These are phyloP conservation scores for Danio rerio DNA, from an alignment of 2,113 vertebrate genomes.

Conservation along the genomic window GRCz12tu NC_133196.1:29603001-29603500, in stretches of 20 bases:
- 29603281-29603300: conserved; percentile 72
- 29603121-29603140: neutral
- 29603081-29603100: conserved; percentile 10
- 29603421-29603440: too few relatives aligned
- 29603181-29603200: conserved; percentile 64
- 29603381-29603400: conserved; percentile 78
- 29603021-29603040: neutral
- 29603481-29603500: too few relatives aligned
- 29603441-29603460: too few relatives aligned
- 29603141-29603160: neutral
- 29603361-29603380: conserved; percentile 85
- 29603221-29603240: conserved; percentile 76
- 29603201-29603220: conserved; percentile 68
- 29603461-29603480: too few relatives aligned
- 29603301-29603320: conserved; percentile 67
- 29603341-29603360: conserved; percentile 81
- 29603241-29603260: conserved; percentile 79
- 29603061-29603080: neutral
- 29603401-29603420: conserved; percentile 62
- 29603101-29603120: neutral
- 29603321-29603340: conserved; percentile 73
- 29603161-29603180: conserved; percentile 38
- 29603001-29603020: conserved; percentile 7
- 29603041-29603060: neutral
- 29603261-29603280: conserved; percentile 69